A percentile compares a stretch with the other conserved stretches of the same genome.
Evolutionary conservation across 2,888 invertebrate species (phyloP).

Genomic region (Tetragonisca angustula): DNA sequence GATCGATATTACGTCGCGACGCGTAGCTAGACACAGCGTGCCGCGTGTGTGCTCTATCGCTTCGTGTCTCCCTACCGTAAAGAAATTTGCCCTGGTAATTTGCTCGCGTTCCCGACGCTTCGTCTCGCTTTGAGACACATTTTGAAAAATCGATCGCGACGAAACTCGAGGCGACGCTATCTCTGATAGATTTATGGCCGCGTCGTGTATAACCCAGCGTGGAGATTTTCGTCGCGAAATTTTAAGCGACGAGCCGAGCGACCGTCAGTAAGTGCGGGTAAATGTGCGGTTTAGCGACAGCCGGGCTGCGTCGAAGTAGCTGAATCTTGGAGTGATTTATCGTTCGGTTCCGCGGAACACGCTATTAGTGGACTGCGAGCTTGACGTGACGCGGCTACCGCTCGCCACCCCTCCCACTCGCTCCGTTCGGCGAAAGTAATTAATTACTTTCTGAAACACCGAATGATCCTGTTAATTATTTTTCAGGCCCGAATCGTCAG

Average conservation of each 20-base stretch:
- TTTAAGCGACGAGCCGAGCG: constrained; percentile 30
- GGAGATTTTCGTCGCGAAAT: constrained; percentile 67
- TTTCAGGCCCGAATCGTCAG: constrained; percentile 18
- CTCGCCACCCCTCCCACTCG: neutral
- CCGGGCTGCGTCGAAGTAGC: constrained; percentile 61
- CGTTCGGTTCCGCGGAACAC: constrained; percentile 34
- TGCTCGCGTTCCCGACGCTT: neutral
- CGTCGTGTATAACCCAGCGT: constrained; percentile 57
- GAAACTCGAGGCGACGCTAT: constrained; percentile 59
- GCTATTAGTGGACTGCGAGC: constrained; percentile 33
- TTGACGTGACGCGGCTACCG: constrained; percentile 36
- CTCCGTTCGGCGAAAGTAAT: constrained; percentile 27
- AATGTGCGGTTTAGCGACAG: constrained; percentile 62
- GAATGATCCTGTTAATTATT: constrained; percentile 49
- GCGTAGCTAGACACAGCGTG: constrained; percentile 6
- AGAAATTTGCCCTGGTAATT: constrained; percentile 46
- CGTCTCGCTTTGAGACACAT: constrained; percentile 15
- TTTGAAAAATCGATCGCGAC: constrained; percentile 54
- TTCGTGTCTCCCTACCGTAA: constrained; percentile 6
- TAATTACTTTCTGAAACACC: constrained; percentile 44
- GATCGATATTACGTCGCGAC: constrained; percentile 64
- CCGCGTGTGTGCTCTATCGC: constrained; percentile 63
- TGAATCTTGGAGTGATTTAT: constrained; percentile 66
- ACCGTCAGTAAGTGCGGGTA: constrained; percentile 42
- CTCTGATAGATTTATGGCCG: constrained; percentile 63